Conservation (phyloP, 2,113 vertebrate genomes). For the Scopus umbretta region DNA sequence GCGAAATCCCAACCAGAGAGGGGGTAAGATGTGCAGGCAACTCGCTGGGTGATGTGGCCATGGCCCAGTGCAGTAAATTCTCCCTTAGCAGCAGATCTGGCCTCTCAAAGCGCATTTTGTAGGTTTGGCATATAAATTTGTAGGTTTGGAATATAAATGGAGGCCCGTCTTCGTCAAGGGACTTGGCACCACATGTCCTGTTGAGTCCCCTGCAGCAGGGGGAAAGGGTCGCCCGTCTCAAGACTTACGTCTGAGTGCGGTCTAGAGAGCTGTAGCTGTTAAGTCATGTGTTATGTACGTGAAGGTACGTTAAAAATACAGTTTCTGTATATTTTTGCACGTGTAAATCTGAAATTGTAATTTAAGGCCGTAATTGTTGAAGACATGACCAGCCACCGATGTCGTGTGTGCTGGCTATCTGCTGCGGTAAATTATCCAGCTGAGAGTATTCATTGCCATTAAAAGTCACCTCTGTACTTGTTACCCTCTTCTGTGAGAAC, state of each 20-base stretch:
- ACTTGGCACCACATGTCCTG: accelerated
- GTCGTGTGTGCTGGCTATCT: accelerated
- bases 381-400: not conserved
- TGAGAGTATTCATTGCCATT: not conserved
- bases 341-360: not conserved
- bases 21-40: not conserved
- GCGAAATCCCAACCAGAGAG: not conserved
- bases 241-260: not conserved
- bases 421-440: not conserved
- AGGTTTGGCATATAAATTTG: not conserved
- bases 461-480: not conserved
- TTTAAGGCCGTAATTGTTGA: not conserved
- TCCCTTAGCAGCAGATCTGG: not conserved
- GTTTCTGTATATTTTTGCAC: not conserved
- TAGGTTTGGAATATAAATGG: not conserved
- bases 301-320: not conserved
- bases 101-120: not conserved
- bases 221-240: not conserved
- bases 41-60: accelerated
- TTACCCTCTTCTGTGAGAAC: not conserved
- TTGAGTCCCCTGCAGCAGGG: accelerated
- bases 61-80: not conserved
- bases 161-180: not conserved
- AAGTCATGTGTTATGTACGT: accelerated
- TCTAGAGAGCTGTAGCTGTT: not conserved